Percentiles rank a stretch among this genome's conserved stretches.
phyloP scores from a whole-genome alignment of 2,888 invertebrate species.

The Microplitis deprimator region DNA sequence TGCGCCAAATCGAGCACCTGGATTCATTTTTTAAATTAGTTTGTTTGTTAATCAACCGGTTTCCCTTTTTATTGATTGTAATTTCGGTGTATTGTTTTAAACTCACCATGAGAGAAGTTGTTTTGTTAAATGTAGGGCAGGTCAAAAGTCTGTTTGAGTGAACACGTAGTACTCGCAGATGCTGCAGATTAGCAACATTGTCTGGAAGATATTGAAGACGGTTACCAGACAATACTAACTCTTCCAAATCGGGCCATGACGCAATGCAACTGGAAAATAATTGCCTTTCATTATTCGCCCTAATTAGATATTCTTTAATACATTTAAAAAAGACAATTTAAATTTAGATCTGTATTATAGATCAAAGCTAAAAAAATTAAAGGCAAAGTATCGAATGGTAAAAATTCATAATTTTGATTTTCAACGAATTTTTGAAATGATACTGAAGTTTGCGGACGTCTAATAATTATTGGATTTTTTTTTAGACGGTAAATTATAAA shows the following conservation, averaged over 20 bases:
- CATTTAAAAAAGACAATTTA: neutral
- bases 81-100: constrained; percentile 55
- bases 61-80: constrained; percentile 65
- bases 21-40: neutral
- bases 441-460: no score
- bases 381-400: no score
- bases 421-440: no score
- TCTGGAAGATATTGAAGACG: constrained; percentile 83
- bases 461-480: no score
- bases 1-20: constrained; percentile 86
- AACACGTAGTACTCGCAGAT: constrained; percentile 82
- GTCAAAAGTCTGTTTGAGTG: constrained; percentile 86
- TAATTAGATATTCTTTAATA: neutral
- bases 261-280: constrained; percentile 75
- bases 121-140: constrained; percentile 84
- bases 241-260: constrained; percentile 86
- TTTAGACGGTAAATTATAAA: no score
- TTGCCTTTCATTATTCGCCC: constrained; percentile 13
- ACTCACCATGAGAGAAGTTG: constrained; percentile 78
- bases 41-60: constrained; percentile 32
- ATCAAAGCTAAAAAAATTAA: no score
- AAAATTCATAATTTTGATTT: no score
- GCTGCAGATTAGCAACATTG: constrained; percentile 80
- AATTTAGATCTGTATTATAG: no score
- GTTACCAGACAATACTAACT: constrained; percentile 87